These are phyloP conservation scores for Lanius ludovicianus DNA, from an alignment of 2,113 vertebrate species.

Conservation along the genomic window DNA sequence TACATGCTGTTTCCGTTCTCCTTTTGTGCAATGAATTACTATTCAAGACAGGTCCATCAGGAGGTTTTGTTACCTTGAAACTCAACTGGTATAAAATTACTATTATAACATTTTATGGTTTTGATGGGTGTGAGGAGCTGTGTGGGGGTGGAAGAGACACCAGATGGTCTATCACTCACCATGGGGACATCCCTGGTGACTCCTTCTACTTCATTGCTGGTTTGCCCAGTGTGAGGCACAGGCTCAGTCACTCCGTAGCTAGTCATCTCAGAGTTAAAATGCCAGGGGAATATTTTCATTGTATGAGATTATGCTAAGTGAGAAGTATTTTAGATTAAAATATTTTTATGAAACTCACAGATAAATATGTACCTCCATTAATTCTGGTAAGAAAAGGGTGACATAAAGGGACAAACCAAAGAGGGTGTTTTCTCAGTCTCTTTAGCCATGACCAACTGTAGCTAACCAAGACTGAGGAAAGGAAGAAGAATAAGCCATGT, in stretches of 20 bases:
- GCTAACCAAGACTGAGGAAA: background rate
- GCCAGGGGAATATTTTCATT: constrained; percentile 30
- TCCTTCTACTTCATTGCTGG: constrained; percentile 85
- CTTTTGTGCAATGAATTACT: background rate
- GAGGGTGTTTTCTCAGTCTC: background rate
- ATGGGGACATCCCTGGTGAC: constrained; percentile 83
- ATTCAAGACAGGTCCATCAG: background rate
- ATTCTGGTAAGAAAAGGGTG: background rate
- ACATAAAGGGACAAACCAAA: background rate
- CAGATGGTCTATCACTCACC: constrained; percentile 79
- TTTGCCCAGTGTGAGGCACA: constrained; percentile 81
- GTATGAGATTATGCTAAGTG: background rate
- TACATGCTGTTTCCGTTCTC: background rate
- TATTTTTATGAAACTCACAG: background rate
- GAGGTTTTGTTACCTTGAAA: background rate
- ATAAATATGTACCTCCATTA: background rate
- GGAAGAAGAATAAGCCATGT: background rate
- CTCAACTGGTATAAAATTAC: background rate
- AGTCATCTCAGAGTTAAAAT: constrained; percentile 80
- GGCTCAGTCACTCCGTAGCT: constrained; percentile 58
- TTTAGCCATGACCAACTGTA: background rate
- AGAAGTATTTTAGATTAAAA: background rate
- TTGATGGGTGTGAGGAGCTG: background rate
- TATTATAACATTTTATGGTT: background rate
- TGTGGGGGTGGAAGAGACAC: background rate